Evolutionary conservation across 2,888 invertebrate species (phyloP), one percentile per base, ranked within the genome.

Genomic region (Cephus runcator): DNA sequence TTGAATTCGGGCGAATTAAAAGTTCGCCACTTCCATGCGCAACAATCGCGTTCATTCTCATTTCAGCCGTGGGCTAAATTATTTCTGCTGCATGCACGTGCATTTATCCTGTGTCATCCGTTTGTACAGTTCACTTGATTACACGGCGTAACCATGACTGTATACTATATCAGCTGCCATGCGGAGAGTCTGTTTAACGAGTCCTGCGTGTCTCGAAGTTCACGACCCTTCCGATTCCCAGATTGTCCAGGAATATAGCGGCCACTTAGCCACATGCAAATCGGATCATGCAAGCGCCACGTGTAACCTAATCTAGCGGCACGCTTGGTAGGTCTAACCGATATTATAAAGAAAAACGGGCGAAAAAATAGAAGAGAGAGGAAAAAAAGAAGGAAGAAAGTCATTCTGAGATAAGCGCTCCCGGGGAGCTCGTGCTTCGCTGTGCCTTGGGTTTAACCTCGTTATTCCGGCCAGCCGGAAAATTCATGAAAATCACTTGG

Each of bases 161-260:
- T 56, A 23, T 56, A 6, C 23, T 35, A 35, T 35, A 56, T 56
- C 56, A 23, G 0, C 23, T 56, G 9, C 23, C 23, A 56, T 23
- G 56, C 56, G 23, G 56, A 23, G 23, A 56, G 56, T 56, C 56
- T 56, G 23, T 56, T 56, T 56, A 56, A 56, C 56, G 56, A 56
- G 56, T 56, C 71, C 34, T 34, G 71, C 71, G 71, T 71, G 71
- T 34, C 31, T n/a, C 71, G 33, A 36, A 36, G 34, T n/a, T 74
- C 74, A 74, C 74, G 74, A 74, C 34, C 74, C 74, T 34, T 35
- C 12, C 35, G 74, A 74, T 74, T 74, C 35, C 11, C 34, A 74
- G 33, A 74, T 74, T 74, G 34, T 34, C 36, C 36, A 31, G 31
- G 71, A 34, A 35, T 74, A 74, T 36, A 74, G n/a, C 71, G 12